Conservation (phyloP, 2,797 vertebrate genomes). For the Sternotherus odoratus region DNA sequence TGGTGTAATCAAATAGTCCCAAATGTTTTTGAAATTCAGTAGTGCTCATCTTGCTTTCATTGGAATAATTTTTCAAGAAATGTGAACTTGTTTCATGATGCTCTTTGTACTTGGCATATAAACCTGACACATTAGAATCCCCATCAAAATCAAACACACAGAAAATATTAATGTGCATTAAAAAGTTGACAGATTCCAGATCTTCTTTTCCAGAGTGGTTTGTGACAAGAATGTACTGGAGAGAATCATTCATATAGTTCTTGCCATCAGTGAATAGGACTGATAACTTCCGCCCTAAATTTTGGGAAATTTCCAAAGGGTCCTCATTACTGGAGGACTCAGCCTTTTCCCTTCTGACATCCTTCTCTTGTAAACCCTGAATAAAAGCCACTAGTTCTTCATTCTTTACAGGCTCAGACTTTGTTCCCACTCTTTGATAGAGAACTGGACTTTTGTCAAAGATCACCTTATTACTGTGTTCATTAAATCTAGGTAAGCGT, state of each 20-base stretch:
- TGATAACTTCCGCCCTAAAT: conserved; percentile 83
- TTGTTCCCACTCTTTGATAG: conserved; percentile 84
- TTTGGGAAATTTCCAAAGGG: conserved; percentile 45
- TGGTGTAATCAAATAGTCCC: conserved; percentile 85
- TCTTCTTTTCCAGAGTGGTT: conserved; percentile 81
- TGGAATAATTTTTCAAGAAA: conserved; percentile 83
- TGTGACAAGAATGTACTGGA: conserved; percentile 86
- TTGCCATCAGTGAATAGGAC: conserved; percentile 84
- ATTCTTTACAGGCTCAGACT: conserved; percentile 78
- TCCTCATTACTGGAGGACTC: conserved; percentile 68
- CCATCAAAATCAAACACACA: conserved; percentile 90
- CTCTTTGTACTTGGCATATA: conserved; percentile 82
- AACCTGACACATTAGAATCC: conserved; percentile 83
- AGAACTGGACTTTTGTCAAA: conserved; percentile 69
- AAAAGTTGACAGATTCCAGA: conserved; percentile 80
- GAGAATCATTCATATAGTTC: conserved; percentile 83
- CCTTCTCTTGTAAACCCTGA: conserved; percentile 70
- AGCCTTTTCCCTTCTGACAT: conserved; percentile 81
- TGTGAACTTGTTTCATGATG: conserved; percentile 82
- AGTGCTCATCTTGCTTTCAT: conserved; percentile 66
- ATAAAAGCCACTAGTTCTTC: conserved; percentile 75
- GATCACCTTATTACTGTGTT: conserved; percentile 78
- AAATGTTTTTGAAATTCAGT: conserved; percentile 74
- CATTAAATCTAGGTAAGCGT: conserved; percentile 83
- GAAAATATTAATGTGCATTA: conserved; percentile 86